Evolutionary conservation across 2,113 vertebrate genomes (phyloP).

Genomic region (Odontophorus gujanensis): DNA sequence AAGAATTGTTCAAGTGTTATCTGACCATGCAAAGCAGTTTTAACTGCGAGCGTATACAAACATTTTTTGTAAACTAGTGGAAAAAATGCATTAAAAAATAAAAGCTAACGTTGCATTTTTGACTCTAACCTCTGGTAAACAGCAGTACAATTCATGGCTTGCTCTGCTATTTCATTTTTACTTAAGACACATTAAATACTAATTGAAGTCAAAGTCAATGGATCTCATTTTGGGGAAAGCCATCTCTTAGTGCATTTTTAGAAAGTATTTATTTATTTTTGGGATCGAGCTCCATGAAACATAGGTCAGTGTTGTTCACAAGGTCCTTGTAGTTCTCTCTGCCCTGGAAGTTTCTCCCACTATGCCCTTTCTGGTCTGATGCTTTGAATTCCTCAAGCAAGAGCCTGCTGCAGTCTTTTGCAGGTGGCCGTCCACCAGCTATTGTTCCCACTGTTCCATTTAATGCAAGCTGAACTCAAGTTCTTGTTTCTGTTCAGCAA

Average conservation of each 20-base stretch:
- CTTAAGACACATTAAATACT: neutral
- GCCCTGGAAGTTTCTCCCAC: neutral
- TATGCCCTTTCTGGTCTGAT: neutral
- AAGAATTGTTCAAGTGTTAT: neutral
- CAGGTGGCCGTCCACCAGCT: neutral
- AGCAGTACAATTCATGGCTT: neutral
- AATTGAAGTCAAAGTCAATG: neutral
- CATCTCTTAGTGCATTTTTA: neutral
- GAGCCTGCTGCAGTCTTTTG: neutral
- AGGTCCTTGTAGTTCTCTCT: neutral
- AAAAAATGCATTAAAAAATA: constrained; percentile 42
- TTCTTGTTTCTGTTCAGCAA: neutral
- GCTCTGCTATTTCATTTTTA: neutral
- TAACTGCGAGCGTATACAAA: neutral
- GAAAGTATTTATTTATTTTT: neutral
- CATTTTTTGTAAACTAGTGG: neutral
- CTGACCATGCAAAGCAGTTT: constrained; percentile 19
- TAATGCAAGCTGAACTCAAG: neutral
- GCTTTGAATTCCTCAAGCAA: neutral
- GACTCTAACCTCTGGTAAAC: neutral
- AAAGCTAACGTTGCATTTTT: neutral
- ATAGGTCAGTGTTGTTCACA: neutral
- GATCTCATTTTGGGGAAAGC: neutral
- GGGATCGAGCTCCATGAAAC: neutral
- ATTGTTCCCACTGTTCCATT: neutral